Conservation (phyloP, 2,113 vertebrate genomes). For the Dolichallabes microphthalmus region DNA sequence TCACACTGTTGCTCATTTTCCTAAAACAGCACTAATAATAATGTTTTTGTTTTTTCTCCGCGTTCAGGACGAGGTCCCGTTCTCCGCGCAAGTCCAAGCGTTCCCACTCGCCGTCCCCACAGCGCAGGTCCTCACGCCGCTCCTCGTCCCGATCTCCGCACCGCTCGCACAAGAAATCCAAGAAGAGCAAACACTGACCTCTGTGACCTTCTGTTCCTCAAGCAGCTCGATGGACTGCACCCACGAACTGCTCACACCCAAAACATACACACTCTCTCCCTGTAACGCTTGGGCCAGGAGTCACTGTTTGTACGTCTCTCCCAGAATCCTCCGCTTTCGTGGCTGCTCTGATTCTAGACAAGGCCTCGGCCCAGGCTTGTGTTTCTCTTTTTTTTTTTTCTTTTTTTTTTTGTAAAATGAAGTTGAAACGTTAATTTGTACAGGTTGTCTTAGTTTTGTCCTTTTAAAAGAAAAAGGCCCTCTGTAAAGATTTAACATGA, state of each 20-base stretch:
- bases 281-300: constrained; percentile 38
- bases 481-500: constrained; percentile 59
- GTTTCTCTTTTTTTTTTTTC: neutral
- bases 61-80: constrained; percentile 63
- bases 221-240: constrained; percentile 15
- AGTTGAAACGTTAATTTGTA: constrained; percentile 69
- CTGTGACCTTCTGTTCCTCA: constrained; percentile 24
- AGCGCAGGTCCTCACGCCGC: constrained; percentile 61
- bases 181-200: constrained; percentile 76
- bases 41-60: neutral
- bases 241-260: constrained; percentile 3
- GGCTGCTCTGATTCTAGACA: constrained; percentile 47
- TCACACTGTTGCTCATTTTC: neutral
- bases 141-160: constrained; percentile 73
- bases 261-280: constrained; percentile 34
- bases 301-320: constrained; percentile 31
- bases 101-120: constrained; percentile 72
- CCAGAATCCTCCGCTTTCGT: constrained; percentile 44
- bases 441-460: constrained; percentile 63
- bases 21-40: neutral
- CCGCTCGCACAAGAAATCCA: constrained; percentile 77
- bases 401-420: constrained; percentile 64
- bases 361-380: constrained; percentile 45
- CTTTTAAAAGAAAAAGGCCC: constrained; percentile 60
- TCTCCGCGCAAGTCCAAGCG: constrained; percentile 74